Conservation (phyloP, 2,797 vertebrate genomes). For the Acropternis orthonyx region DNA sequence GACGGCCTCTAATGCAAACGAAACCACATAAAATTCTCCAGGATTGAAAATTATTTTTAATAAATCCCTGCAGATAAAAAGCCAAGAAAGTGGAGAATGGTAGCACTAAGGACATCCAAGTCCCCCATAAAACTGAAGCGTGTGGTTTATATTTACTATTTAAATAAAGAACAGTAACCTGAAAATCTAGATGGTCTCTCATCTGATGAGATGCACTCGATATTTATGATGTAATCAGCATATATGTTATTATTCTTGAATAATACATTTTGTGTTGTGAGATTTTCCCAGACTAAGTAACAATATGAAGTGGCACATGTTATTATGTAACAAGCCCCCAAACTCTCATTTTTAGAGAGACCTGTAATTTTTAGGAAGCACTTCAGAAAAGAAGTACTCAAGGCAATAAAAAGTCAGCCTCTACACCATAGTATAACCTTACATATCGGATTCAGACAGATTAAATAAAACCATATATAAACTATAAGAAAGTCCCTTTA, state of each 20-base stretch:
- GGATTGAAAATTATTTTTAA: neutral
- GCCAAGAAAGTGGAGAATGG: neutral
- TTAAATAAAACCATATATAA: constrained; percentile 40
- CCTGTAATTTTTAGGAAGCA: neutral
- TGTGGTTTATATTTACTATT: neutral
- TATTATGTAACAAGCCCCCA: neutral
- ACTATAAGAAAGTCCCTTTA: neutral
- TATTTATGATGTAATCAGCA: neutral
- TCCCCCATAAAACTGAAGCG: neutral
- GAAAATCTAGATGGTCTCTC: neutral
- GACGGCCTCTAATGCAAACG: neutral
- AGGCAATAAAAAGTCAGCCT: neutral
- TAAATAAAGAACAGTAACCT: neutral
- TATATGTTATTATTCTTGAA: neutral
- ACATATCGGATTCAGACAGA: neutral
- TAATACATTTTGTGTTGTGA: neutral
- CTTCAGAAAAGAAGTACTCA: neutral
- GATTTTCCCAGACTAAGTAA: neutral
- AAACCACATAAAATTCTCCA: neutral
- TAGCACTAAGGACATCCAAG: neutral
- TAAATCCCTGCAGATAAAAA: neutral
- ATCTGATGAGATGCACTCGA: neutral
- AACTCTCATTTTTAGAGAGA: neutral
- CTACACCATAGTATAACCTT: neutral
- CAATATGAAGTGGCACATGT: neutral